phyloP scores from a whole-genome alignment of 2,888 invertebrate species.

The Dilophus febrilis region DNA sequence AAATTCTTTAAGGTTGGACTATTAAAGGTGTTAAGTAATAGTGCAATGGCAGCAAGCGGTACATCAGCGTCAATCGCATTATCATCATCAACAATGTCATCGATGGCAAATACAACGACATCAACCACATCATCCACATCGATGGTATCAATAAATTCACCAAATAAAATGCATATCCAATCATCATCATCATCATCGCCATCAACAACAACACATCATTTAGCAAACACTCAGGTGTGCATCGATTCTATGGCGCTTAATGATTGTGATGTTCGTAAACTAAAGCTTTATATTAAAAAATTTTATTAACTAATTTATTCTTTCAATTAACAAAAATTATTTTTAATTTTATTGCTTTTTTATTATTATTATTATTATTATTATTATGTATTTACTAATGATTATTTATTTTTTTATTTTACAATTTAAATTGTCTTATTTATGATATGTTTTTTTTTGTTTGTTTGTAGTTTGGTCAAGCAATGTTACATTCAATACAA shows the following conservation, averaged over 20 bases:
- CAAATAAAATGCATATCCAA: too few relatives aligned
- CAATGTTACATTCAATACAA: slow-evolving; percentile 87
- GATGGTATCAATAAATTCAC: too few relatives aligned
- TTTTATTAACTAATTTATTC: too few relatives aligned
- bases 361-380: slow-evolving; percentile 3
- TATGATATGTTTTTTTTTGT: slow-evolving; percentile 7
- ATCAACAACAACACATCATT: slow-evolving; percentile 23
- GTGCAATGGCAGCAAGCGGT: too few relatives aligned
- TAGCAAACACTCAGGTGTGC: slow-evolving; percentile 54
- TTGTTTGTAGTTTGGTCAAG: slow-evolving; percentile 55
- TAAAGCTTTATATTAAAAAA: slow-evolving; percentile 17
- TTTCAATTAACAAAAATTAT: background rate
- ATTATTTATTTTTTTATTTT: slow-evolving; percentile 10
- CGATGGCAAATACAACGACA: slow-evolving; percentile 7
- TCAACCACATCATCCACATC: slow-evolving; percentile 19
- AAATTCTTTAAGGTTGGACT: slow-evolving; percentile 23
- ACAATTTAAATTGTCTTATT: slow-evolving; percentile 6
- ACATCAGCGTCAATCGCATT: slow-evolving; percentile 19
- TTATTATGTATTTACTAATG: too few relatives aligned
- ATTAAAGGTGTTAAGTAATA: slow-evolving; percentile 26
- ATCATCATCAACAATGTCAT: slow-evolving; percentile 11
- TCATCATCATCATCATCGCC: slow-evolving; percentile 10
- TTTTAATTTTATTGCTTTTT: slow-evolving; percentile 9
- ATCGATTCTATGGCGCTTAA: slow-evolving; percentile 57
- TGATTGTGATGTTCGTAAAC: slow-evolving; percentile 58